Base-by-base conservation (phyloP, 2,888 invertebrate species). In the Spisula solida region DNA sequence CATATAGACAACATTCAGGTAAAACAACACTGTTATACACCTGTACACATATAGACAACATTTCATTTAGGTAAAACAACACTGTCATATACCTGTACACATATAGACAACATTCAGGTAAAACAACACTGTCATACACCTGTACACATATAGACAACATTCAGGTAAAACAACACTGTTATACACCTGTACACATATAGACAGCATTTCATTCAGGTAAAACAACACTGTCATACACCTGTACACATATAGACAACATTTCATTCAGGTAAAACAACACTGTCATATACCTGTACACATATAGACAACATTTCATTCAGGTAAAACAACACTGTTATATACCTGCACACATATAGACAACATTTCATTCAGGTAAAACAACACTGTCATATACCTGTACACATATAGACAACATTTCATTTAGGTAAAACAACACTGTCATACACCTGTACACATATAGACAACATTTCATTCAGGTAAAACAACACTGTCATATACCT, bases 401-500 rank as follows among this genome's bases (percentile, higher is more conserved):
- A 55, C 12, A 55, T 2, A 20, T 14, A 55, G 14, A 55, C 18
- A 55, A 18, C 2, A 55, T 18, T 55, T 2, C 14, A 55, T 55
- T 55, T 14, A 55, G 55, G 55, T 55, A 55, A 55, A 55, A 55
- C 55, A 55, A 20, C 55, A 20, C 55, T 2, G 55, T 55, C 20
- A 20, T 41, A 41, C 8, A 41, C 41, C 41, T 55, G 55, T 55
- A 55, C 20, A 55, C 14, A 55, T 18, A 55, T 14, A 55, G 55
- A 20, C 56, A 56, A 56, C 6, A 56, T 56, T 56, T 18, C 94
- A 93, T 94, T 95, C 79, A 95, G 92, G 86, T 95, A 95, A 84
- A 95, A 95, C 79, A 95, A 83, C 41, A 95, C 88, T n/a, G 95
- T 95, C 94, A 95, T 94, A 85, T 93, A 95, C 87, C 95, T 94